Base-by-base conservation (phyloP, 2,888 invertebrate genomes). In the Azorinus chamasolen region DNA sequence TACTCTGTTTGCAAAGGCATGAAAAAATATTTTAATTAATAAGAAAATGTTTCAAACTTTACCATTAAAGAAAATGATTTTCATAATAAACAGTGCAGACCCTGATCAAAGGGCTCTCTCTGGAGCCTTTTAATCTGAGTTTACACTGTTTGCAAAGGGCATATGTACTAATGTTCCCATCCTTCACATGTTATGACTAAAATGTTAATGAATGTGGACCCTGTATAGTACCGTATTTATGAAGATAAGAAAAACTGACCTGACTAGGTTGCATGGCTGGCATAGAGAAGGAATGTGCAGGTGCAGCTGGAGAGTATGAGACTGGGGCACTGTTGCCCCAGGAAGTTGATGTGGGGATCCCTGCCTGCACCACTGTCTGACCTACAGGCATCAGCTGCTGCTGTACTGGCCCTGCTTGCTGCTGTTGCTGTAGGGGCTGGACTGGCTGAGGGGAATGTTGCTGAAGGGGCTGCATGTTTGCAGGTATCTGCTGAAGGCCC, bases 341-440 rank as follows among this genome's bases (percentile, higher is more conserved):
- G 18, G 62, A 51, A 6, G 16, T 43, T 12, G 63, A 50, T 20
- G 62, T 48, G 12, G 50, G 61, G 16, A 50, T 45, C 25, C 46
- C 58, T 16, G 32, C 20, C 18, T 24, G 12, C 5, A 20, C 12
- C 24, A 50, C 22, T 18, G 50, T 20, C 22, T 50, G 50, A 14
- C 27, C 27, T 16, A 27, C 27, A 6, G 51, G 54, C n/a, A n/a
- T 27, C 12, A 37, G 6, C 45, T 59, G 59, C 24, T 59, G 72
- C 43, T 64, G 71, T 1, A 39, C 22, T 25, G 18, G 55, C 0
- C 1, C 27, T 3, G 18, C 22, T 4, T 18, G 48, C n/a, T 50
- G 68, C 37, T 46, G 68, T 50, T 65, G 65, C 45, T 65, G 70
- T 48, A 57, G 59, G 39, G 54, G 65, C 46, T 22, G 46, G 4